Evolutionary conservation across 2,888 invertebrate species (phyloP), one percentile per base, ranked within the genome.

Genomic region (Lepidocyrtoides sp.): DNA sequence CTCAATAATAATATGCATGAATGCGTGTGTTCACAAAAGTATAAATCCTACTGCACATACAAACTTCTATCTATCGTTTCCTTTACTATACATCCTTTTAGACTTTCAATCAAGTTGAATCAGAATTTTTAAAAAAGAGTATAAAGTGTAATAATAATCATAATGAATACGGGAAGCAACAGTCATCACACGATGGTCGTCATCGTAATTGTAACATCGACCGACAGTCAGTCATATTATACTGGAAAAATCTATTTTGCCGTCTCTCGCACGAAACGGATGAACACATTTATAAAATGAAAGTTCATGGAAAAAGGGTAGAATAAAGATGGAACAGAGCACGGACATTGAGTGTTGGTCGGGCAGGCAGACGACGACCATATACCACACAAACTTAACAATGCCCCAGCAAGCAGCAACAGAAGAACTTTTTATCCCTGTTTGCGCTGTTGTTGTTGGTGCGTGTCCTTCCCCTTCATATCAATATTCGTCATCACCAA

Each of bases 161-260:
- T 44, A 75, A 81, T 88, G 54, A 86, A 86, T 85, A 88, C 69
- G 82, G 69, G 88, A 88, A 88, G 88, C 88, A 88, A 88, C 88
- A 88, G 88, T 82, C 88, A 41, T 66, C 36, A 57, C 75, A 44
- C 44, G 60, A 51, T 51, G 51, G 51, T 17, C 51, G 17, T 51
- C 51, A 51, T 51, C 51, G 17, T 12, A 51, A 17, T 51, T 60
- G 10, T 60, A 60, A 8, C 17, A 26, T 2, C 23, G 20, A 60
- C 57, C 23, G 23, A 2, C 57, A 3, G 8, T 20, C n/a, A n/a
- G 3, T 8, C 23, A 60, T 60, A 1, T 0, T 26, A 60, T 60
- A 60, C 0, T 60, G 12, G 0, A 23, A 23, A 23, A 14, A 23
- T 4, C 2, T 17, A 60, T 23, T 10, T 17, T 23, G 26, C 26